phyloP scores from a whole-genome alignment of 2,888 invertebrate species.

The Dexiosoma caninum region DNA sequence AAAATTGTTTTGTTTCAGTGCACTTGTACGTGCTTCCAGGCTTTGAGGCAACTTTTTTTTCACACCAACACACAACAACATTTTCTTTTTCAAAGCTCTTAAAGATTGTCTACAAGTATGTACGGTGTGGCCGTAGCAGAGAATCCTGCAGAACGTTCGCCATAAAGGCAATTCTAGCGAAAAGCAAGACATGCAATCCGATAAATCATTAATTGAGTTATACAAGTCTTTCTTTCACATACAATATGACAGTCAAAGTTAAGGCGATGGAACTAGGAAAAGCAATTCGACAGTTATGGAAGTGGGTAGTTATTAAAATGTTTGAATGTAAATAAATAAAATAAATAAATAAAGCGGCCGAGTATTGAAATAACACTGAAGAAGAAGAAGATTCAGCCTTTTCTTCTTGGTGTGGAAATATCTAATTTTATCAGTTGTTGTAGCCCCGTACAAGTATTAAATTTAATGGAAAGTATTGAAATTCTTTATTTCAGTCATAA shows the following conservation, averaged over 20 bases:
- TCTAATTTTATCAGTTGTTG: constrained; percentile 42
- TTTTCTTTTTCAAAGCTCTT: constrained; percentile 12
- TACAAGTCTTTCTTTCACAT: constrained; percentile 18
- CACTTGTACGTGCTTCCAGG: constrained; percentile 21
- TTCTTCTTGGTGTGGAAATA: constrained; percentile 23
- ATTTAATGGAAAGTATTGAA: constrained; percentile 37
- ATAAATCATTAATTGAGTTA: constrained; percentile 62
- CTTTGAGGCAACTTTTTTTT: not conserved
- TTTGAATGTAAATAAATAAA: constrained; percentile 47
- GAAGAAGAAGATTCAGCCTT: too few relatives aligned
- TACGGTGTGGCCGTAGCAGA: not conserved
- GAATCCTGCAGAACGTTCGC: constrained; percentile 24
- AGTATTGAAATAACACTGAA: not conserved
- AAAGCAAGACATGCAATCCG: constrained; percentile 44
- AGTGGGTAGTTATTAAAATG: constrained; percentile 46
- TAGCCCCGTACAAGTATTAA: constrained; percentile 14
- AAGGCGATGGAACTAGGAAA: constrained; percentile 28
- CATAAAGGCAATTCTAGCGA: constrained; percentile 17
- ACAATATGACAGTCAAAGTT: constrained; percentile 35
- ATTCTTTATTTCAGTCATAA: constrained; percentile 41
- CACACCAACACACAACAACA: not conserved
- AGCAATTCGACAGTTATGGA: constrained; percentile 11
- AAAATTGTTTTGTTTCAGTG: constrained; percentile 5
- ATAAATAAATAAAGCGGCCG: constrained; percentile 46
- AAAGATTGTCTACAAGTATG: not conserved